Evolutionary conservation across 2,113 vertebrate genomes (phyloP), one percentile per base, ranked within the genome.

Genomic region (Eulemur rufifrons): DNA sequence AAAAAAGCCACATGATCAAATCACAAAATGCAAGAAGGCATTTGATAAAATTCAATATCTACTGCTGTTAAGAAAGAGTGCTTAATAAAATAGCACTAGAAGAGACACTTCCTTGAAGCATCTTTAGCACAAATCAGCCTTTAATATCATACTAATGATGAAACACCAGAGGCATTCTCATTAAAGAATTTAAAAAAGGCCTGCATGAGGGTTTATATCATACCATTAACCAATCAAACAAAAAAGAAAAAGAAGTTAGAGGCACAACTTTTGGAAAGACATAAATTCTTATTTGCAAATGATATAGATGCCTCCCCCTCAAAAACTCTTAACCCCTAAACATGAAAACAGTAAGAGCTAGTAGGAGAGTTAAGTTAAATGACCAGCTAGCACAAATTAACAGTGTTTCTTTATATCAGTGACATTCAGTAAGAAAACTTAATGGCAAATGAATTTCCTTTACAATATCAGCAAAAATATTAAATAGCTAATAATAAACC

Each of bases 21-120:
- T 92, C 74, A 71, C 86, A 89, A 92, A 91, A 95, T 86, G 34
- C 71, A 95, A n/a, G 34, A 71, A 80, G 34, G 29, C 83, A 45
- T 94, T 88, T 77, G 68, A 96, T 89, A 91, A 97, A 97, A 96
- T 76, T 59, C 91, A 96, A 27, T 76, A 91, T 69, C 76, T 83
- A 71, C n/a, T 73, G 68, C 78, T 88, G 37, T 86, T 89, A 93
- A 69, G 59, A 95, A 93, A 69, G 52, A 95, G 95, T 54, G 91
- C 54, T 89, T 96, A 95, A 94, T 95, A 89, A 95, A 89, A 94
- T 18, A 71, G 59, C 56, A 18, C 68, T 14, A 42, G 29, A 73
- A 95, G 47, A 91, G 64, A 56, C 32, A 93, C 6, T 93, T 74
- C 80, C 54, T 86, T 66, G 74, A 93, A 89, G 63, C 88, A 61